Percentiles rank a stretch among this genome's conserved stretches.
Evolutionary conservation across 2,113 vertebrate genomes (phyloP).

Genomic region (Sterna hirundo): DNA sequence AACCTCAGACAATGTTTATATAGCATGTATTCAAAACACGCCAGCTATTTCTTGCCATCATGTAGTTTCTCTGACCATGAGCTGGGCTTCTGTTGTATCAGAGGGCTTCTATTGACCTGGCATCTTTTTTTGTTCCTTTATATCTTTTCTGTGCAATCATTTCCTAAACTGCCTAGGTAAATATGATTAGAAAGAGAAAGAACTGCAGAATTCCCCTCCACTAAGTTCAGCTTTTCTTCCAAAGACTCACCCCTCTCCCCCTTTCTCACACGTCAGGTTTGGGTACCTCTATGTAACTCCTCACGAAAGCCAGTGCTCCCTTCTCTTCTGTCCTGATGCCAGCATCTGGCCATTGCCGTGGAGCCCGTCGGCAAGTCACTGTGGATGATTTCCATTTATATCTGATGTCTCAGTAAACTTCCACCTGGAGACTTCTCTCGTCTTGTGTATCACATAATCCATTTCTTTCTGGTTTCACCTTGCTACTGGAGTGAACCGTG

Average conservation of each 20-base stretch:
- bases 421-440: not conserved
- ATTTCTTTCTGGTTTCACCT: not conserved
- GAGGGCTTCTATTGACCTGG: not conserved
- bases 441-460: not conserved
- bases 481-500: not conserved
- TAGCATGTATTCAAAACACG: not conserved
- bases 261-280: not conserved
- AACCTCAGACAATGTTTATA: conserved; percentile 22
- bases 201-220: not conserved
- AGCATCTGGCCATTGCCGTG: not conserved
- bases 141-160: not conserved
- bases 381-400: not conserved
- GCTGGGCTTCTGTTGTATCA: not conserved
- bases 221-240: not conserved
- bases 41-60: conserved; percentile 4
- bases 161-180: not conserved
- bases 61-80: not conserved
- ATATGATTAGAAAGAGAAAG: not conserved
- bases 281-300: not conserved
- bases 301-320: not conserved
- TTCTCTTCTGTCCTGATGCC: not conserved
- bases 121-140: not conserved
- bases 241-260: not conserved
- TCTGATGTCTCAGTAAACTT: not conserved
- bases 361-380: not conserved